phyloP scores from a whole-genome alignment of 2,797 vertebrate genomes.

The Semaprochilodus insignis region DNA sequence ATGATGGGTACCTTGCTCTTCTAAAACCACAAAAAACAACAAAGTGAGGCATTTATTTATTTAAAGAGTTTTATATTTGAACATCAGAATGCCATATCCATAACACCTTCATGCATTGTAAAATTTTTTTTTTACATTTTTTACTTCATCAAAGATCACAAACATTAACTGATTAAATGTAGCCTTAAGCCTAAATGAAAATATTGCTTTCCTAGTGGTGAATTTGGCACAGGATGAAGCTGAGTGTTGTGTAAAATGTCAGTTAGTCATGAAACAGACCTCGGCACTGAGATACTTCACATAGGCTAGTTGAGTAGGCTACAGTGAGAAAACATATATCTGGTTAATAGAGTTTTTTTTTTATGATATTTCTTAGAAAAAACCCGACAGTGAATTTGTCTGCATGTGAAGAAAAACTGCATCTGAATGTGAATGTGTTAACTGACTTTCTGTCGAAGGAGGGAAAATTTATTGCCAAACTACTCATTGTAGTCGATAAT shows the following conservation, averaged over 20 bases:
- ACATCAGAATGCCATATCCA: conserved; percentile 75
- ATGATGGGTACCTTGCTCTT: not conserved
- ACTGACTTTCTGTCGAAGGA: conserved; percentile 11
- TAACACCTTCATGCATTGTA: conserved; percentile 78
- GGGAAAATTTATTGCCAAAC: conserved; percentile 39
- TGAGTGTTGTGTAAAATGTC: conserved; percentile 22
- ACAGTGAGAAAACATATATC: conserved; percentile 31
- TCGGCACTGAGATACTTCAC: conserved; percentile 20
- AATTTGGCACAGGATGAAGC: conserved; percentile 81
- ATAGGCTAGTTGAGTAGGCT: conserved; percentile 9
- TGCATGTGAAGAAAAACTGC: not conserved
- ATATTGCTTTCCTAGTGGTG: conserved; percentile 79
- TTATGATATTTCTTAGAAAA: not conserved
- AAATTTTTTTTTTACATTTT: conserved; percentile 53
- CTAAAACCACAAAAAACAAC: conserved; percentile 20
- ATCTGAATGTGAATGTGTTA: conserved; percentile 1
- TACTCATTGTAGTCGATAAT: conserved; percentile 13
- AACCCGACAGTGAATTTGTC: not conserved
- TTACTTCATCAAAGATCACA: conserved; percentile 66
- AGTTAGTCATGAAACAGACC: conserved; percentile 47
- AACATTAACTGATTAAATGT: conserved; percentile 73
- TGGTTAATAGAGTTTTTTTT: conserved; percentile 1
- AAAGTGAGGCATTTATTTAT: conserved; percentile 69
- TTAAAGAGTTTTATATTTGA: conserved; percentile 78
- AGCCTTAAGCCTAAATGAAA: conserved; percentile 76